These are phyloP conservation scores for Chouioia cunea DNA, from an alignment of 2,888 invertebrate genomes.

Conservation along the genomic window DNA sequence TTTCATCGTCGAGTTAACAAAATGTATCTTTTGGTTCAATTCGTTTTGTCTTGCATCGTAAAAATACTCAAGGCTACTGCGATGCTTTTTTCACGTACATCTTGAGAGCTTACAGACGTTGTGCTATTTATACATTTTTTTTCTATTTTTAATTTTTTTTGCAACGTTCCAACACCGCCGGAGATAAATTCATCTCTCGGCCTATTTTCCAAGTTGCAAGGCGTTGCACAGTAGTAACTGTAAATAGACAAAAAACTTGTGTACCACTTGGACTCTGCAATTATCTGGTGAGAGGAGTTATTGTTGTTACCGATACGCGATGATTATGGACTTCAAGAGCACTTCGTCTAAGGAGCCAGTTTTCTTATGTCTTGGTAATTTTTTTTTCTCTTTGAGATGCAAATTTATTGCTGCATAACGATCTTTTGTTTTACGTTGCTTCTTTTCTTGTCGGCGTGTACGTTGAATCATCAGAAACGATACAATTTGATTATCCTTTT, in stretches of 20 bases:
- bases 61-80: no score
- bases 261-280: conserved; percentile 36
- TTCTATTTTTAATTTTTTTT: no score
- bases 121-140: no score
- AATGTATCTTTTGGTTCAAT: neutral
- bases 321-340: conserved; percentile 26
- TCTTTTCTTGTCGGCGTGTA: conserved; percentile 1
- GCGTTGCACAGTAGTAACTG: conserved; percentile 10
- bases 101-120: no score
- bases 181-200: conserved; percentile 27
- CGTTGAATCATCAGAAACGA: neutral
- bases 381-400: conserved; percentile 7
- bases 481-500: no score
- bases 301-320: conserved; percentile 27
- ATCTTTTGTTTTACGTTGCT: neutral
- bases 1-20: no score
- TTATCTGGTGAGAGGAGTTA: conserved; percentile 18
- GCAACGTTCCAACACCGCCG: conserved; percentile 19
- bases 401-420: conserved; percentile 18
- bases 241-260: conserved; percentile 33
- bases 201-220: neutral
- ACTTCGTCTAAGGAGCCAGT: conserved; percentile 19
- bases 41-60: neutral
- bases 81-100: no score
- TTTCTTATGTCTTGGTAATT: conserved; percentile 16